Conservation (phyloP, 1,140 invertebrate species). For the Arctopsyche grandis region DNA sequence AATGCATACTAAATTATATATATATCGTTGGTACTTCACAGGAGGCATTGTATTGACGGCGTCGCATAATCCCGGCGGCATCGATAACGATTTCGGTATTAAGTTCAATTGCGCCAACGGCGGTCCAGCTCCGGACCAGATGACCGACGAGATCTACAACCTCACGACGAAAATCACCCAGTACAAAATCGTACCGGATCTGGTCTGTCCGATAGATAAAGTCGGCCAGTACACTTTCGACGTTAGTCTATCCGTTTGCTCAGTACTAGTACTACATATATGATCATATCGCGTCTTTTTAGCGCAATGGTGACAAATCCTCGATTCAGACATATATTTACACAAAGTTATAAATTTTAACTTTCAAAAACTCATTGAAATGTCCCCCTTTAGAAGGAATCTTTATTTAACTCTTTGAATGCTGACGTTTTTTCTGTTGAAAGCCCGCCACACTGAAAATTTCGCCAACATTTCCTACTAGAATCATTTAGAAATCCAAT, state of each 20-base stretch:
- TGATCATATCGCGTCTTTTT: no score
- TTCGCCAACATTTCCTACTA: no score
- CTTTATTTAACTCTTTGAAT: no score
- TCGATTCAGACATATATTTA: background rate
- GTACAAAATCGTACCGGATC: constrained; percentile 82
- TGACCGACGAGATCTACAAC: constrained; percentile 91
- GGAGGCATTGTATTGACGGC: constrained; percentile 98
- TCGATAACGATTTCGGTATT: constrained; percentile 97
- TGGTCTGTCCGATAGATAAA: constrained; percentile 81
- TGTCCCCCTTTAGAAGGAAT: no score
- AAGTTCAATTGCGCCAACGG: constrained; percentile 98
- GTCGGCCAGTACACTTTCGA: constrained; percentile 71
- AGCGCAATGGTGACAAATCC: no score
- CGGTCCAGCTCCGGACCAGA: constrained; percentile 91
- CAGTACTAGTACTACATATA: no score
- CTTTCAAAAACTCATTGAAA: no score
- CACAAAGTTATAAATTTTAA: no score
- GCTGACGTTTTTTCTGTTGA: no score
- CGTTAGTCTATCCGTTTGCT: constrained; percentile 58
- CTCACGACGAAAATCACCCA: constrained; percentile 80
- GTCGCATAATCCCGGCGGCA: constrained; percentile 98
- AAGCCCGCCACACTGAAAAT: no score
- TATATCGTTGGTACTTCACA: constrained; percentile 54
- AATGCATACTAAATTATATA: background rate
- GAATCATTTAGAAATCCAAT: no score